Evolutionary conservation across 2,113 vertebrate species (phyloP).

Genomic region (Aviceda subcristata): DNA sequence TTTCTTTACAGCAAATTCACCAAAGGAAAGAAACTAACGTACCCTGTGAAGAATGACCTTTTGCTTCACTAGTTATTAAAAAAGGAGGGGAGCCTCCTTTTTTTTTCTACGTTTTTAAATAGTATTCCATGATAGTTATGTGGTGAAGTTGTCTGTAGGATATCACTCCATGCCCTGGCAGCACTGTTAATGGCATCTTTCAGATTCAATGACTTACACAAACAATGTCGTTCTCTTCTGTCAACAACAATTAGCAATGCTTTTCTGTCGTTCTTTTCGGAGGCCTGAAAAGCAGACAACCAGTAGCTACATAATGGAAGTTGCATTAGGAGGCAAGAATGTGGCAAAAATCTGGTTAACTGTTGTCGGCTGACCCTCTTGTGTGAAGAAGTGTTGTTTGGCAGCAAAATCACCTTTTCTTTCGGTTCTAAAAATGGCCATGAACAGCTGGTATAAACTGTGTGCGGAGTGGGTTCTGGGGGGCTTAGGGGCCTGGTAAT

Average conservation of each 20-base stretch:
- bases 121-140: neutral
- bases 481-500: constrained; percentile 56
- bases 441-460: constrained; percentile 62
- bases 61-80: neutral
- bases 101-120: neutral
- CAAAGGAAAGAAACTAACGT: neutral
- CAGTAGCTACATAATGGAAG: constrained; percentile 60
- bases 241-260: constrained; percentile 70
- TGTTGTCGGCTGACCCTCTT: constrained; percentile 64
- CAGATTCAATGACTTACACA: constrained; percentile 66
- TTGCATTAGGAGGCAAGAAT: constrained; percentile 67
- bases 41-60: neutral
- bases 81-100: neutral
- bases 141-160: neutral
- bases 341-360: constrained; percentile 70
- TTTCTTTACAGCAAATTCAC: neutral
- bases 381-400: constrained; percentile 54
- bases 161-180: constrained; percentile 37
- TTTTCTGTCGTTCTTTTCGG: constrained; percentile 53
- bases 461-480: constrained; percentile 58
- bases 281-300: constrained; percentile 57
- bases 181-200: constrained; percentile 60
- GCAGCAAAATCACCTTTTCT: constrained; percentile 64
- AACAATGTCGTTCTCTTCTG: constrained; percentile 63
- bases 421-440: constrained; percentile 30